Evolutionary conservation across 2,797 vertebrate genomes (phyloP), one percentile per base, ranked within the genome.

Genomic region (Characodon lateralis): DNA sequence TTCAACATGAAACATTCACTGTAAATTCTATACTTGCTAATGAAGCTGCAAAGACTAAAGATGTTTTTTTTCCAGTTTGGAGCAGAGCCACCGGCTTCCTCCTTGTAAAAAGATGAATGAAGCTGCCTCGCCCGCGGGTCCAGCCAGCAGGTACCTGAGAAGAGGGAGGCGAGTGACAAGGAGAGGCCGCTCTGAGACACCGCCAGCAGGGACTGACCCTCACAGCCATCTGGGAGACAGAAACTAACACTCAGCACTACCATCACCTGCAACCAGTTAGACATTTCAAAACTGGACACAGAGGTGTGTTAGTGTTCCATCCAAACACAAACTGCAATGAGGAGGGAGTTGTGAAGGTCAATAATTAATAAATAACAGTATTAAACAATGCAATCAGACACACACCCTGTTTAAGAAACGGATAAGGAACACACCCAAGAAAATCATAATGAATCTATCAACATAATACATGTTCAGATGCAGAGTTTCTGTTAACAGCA

Each of bases 181-280:
- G 97, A 98, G 85, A 98, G 96, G 93, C 97, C 97, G 10, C 85
- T 96, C 96, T 96, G 94, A 94, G 96, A 97, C 94, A 96, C 95
- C 94, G 94, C 96, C 97, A 97, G 96, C 96, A 98, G 96, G 95
- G 97, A 96, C 94, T 96, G 96, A 89, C 96, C 96, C 94, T 97
- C 96, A 91, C 95, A 97, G 96, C 95, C 97, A 97, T 98, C 97
- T 98, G 96, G 94, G 94, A 95, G 95, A 96, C 95, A 96, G 94
- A 97, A 95, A 97, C 91, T 94, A 91, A 91, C 87, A 95, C 93
- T 95, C 89, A 95, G 87, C 82, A 89, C 79, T 16, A 84, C 84
- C 74, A 7, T 82, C 88, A 89, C 89, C 63, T 26, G 14, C 87
- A 85, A 71, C 74, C 55, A 85, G 85, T 78, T 80, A 81, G 58